These are phyloP conservation scores for Pluvialis apricaria DNA, from an alignment of 2,113 vertebrate species.

Conservation along the genomic window DNA sequence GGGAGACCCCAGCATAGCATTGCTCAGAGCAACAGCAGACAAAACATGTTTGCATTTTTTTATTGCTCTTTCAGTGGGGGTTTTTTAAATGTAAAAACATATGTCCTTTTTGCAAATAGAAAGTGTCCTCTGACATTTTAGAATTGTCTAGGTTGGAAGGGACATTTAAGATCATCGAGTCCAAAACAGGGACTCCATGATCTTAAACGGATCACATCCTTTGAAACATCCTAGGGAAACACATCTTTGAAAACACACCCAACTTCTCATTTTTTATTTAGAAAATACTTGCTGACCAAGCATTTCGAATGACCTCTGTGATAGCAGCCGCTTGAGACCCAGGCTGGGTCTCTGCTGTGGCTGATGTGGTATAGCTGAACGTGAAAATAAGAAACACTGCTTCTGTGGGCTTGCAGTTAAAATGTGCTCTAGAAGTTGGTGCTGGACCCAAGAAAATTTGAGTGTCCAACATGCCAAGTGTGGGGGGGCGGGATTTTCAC, in stretches of 20 bases:
- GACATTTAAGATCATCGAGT: no score
- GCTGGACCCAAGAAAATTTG: not conserved
- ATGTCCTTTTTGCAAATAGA: not conserved
- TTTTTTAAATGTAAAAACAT: not conserved
- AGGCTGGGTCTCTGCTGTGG: not conserved
- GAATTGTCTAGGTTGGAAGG: no score
- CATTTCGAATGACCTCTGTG: not conserved
- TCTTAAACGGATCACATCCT: no score
- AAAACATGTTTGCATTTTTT: not conserved
- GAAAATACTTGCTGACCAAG: not conserved
- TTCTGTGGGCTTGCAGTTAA: not conserved
- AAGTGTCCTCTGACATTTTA: not conserved
- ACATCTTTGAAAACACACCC: not conserved
- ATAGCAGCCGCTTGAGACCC: not conserved
- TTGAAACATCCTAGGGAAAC: not conserved
- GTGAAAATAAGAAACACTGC: not conserved
- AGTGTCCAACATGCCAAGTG: not conserved
- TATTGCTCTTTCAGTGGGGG: not conserved
- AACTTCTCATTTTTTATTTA: not conserved
- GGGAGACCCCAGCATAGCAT: not conserved
- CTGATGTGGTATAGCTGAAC: not conserved
- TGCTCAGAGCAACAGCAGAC: not conserved
- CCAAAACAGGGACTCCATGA: no score
- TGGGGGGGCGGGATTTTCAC: accelerated
- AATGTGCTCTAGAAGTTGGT: not conserved